Evolutionary conservation across 2,797 vertebrate species (phyloP), one percentile per base, ranked within the genome.

Genomic region (Argyrosomus regius): DNA sequence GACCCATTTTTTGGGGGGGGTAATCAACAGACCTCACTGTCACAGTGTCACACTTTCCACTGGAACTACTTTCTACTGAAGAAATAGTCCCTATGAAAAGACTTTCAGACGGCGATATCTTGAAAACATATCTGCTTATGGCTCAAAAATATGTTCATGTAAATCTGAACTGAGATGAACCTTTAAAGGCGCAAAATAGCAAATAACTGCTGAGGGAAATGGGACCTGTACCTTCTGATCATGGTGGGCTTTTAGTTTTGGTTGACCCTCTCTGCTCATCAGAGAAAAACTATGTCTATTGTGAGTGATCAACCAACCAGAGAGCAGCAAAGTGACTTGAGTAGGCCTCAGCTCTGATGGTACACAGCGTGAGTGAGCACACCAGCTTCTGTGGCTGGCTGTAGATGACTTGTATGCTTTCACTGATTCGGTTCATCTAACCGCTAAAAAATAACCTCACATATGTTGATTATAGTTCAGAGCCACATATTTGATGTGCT

Each of bases 11-110:
- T 39, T 57, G 17, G 17, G 35, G 17, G 17, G 35, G 65, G 43
- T 50, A 24, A 48, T 80, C 39, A 54, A 20, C 31, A n/a, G 45
- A 53, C 22, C 18, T 65, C 20, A 39, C 13, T 48, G 66, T 74
- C 35, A 53, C 17, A 16, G 24, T 54, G 58, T 45, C 54, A 48
- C 26, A 45, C 24, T 46, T 50, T 26, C 31, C 14, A 58, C 2
- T 45, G 17, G 16, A 13, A 16, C 11, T 31, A 22, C 41, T 63
- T 45, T 41, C 39, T 48, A 5, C 48, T 9, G 3, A 7, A 49
- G 14, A 54, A 72, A 67, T 39, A 13, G 39, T 4, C 3, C 16
- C 8, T 1, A 0, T 31, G 11, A 75, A 56, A 57, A 54, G 11
- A 13, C 0, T 59, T 31, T 11, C 28, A 45, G 28, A 49, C 2